These are phyloP conservation scores for Clostera curtula DNA, from an alignment of 2,888 invertebrate species.

Conservation along the genomic window DNA sequence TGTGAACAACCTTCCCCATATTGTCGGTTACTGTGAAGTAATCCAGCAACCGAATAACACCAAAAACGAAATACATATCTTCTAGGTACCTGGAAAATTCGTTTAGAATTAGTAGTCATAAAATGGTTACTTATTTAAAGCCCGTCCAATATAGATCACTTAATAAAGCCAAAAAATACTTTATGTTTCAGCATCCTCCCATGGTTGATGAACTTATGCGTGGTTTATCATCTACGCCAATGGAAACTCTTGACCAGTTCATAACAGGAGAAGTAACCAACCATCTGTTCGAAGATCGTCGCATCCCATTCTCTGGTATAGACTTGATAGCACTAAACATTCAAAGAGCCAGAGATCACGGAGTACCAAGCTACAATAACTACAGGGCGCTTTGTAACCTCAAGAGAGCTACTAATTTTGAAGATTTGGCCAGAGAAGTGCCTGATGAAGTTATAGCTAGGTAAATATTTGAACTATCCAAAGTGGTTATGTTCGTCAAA, in stretches of 20 bases:
- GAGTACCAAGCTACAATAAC: constrained; percentile 91
- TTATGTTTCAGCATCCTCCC: constrained; percentile 68
- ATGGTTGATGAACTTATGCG: constrained; percentile 91
- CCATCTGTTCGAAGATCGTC: constrained; percentile 93
- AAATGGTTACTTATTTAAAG: no score
- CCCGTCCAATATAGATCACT: constrained; percentile 1
- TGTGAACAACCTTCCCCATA: no score
- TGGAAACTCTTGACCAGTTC: constrained; percentile 95
- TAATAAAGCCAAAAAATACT: not conserved
- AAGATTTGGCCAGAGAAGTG: constrained; percentile 90
- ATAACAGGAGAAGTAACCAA: constrained; percentile 96
- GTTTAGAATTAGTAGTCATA: no score
- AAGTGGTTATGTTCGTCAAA: no score
- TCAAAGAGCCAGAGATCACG: constrained; percentile 91
- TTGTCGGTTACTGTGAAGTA: no score
- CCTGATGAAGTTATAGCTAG: constrained; percentile 87
- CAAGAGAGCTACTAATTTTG: constrained; percentile 88
- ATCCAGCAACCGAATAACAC: no score
- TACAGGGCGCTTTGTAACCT: constrained; percentile 93
- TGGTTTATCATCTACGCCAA: constrained; percentile 90
- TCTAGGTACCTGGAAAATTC: no score
- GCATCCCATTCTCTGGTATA: constrained; percentile 92
- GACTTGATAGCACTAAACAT: constrained; percentile 94
- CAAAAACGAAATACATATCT: no score
- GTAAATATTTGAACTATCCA: constrained; percentile 19